Base-by-base conservation (phyloP, 2,888 invertebrate species). In the Scaptomyza tumidula region DNA sequence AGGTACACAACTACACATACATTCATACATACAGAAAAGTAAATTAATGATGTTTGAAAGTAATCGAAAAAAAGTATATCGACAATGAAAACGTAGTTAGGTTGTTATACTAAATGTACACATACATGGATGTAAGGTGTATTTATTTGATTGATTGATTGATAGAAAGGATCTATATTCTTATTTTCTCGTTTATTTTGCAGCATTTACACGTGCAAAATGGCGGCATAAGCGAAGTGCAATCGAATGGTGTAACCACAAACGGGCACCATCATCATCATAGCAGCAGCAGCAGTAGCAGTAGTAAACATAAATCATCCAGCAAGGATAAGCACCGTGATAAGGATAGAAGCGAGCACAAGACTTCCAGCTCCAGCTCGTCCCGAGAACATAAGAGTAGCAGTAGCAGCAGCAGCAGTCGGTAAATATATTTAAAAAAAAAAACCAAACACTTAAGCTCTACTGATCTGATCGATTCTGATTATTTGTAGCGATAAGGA, bases 191-290 rank as follows among this genome's bases (percentile, higher is more conserved):
- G 6, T 14, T 37, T 66, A n/a, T n/a, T 39, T 44, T 60, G 10
- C 63, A 90, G 90, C 81, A 74, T 72, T 65, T 82, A 75, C 90
- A 90, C 60, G 77, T 88, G 60, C 90, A 90, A 78, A 91, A 91
- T 87, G 91, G 90, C 56, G 84, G 82, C 65, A 85, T 77, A 78
- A 53, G 87, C 70, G 78, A 82, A 67, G 80, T 82, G 68, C 86
- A 90, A 93, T 93, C 96, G 93, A 97, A 97, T 93, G 97, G 97
- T 66, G 93, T 96, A 90, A 96, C 95, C 89, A 96, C 95, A 87
- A 96, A 97, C 93, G 97, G 97, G 58, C 96, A 88, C 49, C 67
- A 84, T 91, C 86, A 79, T 63, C 80, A 83, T 59, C 46, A 48
- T 14, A 60, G 50, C 61, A 60, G 60, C 54, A 93, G 77, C 31